A percentile compares a stretch with the other conserved stretches of the same genome.
phyloP scores from a whole-genome alignment of 2,888 invertebrate genomes.

The Agelastica alni region DNA sequence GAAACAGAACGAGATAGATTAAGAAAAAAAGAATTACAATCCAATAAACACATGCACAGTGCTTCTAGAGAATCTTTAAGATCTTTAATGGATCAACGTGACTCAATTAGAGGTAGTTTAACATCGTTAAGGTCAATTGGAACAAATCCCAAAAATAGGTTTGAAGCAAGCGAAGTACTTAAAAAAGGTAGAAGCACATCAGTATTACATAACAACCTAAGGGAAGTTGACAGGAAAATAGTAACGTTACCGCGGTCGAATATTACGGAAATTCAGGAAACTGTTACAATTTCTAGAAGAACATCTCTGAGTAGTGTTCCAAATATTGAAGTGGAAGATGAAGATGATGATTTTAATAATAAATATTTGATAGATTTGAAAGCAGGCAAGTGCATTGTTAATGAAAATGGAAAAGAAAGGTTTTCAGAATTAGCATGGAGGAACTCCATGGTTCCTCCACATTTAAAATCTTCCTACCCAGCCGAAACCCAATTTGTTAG shows the following conservation, averaged over 20 bases:
- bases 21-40: constrained; percentile 23
- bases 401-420: constrained; percentile 49
- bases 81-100: constrained; percentile 18
- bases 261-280: constrained; percentile 40
- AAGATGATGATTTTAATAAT: constrained; percentile 85
- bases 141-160: constrained; percentile 1
- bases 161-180: constrained; percentile 4
- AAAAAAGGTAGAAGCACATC: constrained; percentile 27
- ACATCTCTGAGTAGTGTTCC: constrained; percentile 38
- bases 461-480: constrained; percentile 83
- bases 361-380: constrained; percentile 74
- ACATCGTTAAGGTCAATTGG: constrained; percentile 17
- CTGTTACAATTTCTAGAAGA: constrained; percentile 44
- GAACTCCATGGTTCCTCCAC: constrained; percentile 83
- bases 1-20: constrained; percentile 39
- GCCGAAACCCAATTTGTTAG: constrained; percentile 75
- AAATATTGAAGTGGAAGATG: constrained; percentile 70
- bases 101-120: constrained; percentile 19
- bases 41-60: constrained; percentile 7
- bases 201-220: constrained; percentile 14
- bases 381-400: constrained; percentile 59
- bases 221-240: constrained; percentile 18
- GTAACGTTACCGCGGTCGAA: constrained; percentile 26
- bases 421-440: constrained; percentile 76
- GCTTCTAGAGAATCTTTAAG: constrained; percentile 32